Base-by-base conservation (phyloP, 1,140 invertebrate species). In the Aphelinus atriplicis region DNA sequence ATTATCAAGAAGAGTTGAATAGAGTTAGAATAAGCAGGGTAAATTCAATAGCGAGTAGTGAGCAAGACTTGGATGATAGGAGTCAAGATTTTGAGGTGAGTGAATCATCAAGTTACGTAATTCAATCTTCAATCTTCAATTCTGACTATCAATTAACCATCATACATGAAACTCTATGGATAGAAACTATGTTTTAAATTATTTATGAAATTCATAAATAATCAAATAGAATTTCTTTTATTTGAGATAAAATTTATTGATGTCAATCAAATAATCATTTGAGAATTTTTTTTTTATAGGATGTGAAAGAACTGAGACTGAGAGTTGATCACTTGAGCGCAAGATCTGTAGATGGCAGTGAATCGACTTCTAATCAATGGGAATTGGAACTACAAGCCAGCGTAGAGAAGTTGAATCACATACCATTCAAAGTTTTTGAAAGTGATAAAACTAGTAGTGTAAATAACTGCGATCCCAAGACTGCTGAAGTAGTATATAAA, bases 321-420 rank as follows among this genome's bases (percentile, higher is more conserved):
- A 79, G 82, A 68, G 77, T 80, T 3, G 87, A 87, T 68, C 81
- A 86, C 58, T 69, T 88, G 1, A 80, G 78, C 3, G 79, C 77
- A 60, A 79, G 87, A 70, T 85, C 84, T 1, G 84, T 81, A 4
- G 87, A 88, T 70, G 87, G 87, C 47, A 87, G 86, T 43, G 87
- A 88, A 68, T 81, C 84, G 2, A 84, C 80, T 3, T 86, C 83
- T 9, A 85, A 75, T 63, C 85, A 87, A 71, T 88, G 86, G 86
- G 87, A 88, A 67, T 79, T 87, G 51, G 87, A 88, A 76, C 63
- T 86, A 10, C 83, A 85, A 78, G 80, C 82, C 9, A 86, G 84
- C 43, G 67, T 86, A 67, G 81, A 87, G 76, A 87, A 87, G 71
- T 69, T 87, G 5, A 86, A 84, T 70, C 82, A 80, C 63, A 75